These are phyloP conservation scores for Pherbina coryleti DNA, from an alignment of 2,888 invertebrate genomes.

Conservation along the genomic window DNA sequence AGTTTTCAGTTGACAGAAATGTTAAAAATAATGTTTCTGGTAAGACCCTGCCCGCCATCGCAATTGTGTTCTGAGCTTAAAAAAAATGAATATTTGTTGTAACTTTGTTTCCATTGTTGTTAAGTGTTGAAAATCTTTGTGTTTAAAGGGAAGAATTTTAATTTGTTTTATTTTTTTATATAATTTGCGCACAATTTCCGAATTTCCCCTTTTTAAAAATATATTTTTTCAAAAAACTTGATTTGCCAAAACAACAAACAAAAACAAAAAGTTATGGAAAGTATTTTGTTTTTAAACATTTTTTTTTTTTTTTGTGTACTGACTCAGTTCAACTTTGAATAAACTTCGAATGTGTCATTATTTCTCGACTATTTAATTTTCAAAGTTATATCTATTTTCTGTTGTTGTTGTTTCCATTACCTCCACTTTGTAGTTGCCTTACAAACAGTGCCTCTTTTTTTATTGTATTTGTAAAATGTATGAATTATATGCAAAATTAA, in stretches of 20 bases:
- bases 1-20: neutral
- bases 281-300: too few species aligned
- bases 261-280: neutral
- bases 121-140: conserved; percentile 13
- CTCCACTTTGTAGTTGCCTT: conserved; percentile 85
- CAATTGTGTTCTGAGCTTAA: neutral
- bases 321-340: too few species aligned
- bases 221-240: neutral
- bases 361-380: neutral
- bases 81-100: conserved; percentile 33
- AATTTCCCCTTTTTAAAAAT: neutral
- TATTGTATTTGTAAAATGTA: conserved; percentile 46
- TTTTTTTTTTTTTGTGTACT: too few species aligned
- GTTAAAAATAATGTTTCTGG: neutral
- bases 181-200: conserved; percentile 52
- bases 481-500: conserved; percentile 43
- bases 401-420: conserved; percentile 46
- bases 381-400: neutral
- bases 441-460: conserved; percentile 82
- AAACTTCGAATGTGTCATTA: neutral
- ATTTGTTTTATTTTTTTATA: too few species aligned
- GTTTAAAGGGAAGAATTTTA: neutral
- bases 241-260: neutral
- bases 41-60: neutral
- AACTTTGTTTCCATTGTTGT: conserved; percentile 15